Evolutionary conservation across 2,113 vertebrate genomes (phyloP).

Genomic region (Dasyornis broadbenti): DNA sequence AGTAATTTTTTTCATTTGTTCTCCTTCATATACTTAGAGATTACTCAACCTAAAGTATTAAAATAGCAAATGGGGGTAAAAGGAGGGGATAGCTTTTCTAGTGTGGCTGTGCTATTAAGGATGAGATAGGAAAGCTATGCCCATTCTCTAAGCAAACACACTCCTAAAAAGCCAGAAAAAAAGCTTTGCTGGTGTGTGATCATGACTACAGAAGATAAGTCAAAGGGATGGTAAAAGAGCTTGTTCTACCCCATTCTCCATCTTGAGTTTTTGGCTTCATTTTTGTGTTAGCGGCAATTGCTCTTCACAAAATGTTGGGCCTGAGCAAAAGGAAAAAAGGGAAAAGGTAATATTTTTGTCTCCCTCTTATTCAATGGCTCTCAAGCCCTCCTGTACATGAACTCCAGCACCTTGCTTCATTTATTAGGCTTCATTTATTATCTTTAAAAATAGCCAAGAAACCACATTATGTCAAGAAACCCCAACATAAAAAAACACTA

Average conservation of each 20-base stretch:
- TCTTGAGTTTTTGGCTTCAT: not conserved
- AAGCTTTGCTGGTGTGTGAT: not conserved
- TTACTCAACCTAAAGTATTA: not conserved
- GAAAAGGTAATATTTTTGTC: too few relatives aligned
- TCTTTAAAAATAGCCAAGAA: not conserved
- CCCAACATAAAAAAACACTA: not conserved
- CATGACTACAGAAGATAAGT: not conserved
- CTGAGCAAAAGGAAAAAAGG: too few relatives aligned
- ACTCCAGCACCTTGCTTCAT: too few relatives aligned
- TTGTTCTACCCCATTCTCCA: not conserved
- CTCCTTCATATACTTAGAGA: not conserved
- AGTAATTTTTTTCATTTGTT: not conserved
- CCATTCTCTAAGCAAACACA: not conserved
- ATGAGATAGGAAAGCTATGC: not conserved
- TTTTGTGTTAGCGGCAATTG: too few relatives aligned
- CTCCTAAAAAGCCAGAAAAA: not conserved
- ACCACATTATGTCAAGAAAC: not conserved
- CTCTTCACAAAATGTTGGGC: too few relatives aligned
- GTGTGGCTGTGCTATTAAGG: not conserved
- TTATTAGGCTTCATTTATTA: not conserved
- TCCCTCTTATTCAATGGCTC: too few relatives aligned
- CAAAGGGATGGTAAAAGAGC: not conserved
- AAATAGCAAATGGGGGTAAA: not conserved
- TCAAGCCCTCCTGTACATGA: too few relatives aligned
- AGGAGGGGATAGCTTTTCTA: not conserved